Evolutionary conservation across 2,113 vertebrate species (phyloP).

Genomic region (Oreochromis niloticus): DNA sequence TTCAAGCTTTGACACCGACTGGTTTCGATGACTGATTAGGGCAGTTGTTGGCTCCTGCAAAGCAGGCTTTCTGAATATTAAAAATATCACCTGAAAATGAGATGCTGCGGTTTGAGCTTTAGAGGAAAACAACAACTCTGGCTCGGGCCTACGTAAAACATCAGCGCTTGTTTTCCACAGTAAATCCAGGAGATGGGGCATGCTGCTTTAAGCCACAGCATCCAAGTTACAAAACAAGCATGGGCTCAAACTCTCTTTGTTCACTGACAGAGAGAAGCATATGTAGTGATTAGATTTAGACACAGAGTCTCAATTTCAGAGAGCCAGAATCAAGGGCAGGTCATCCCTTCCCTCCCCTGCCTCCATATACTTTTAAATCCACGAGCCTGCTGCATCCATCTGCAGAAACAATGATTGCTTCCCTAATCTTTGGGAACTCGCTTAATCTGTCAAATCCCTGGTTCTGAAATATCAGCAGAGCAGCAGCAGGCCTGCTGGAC

Average conservation of each 20-base stretch:
- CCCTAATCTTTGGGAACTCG: constrained; percentile 65
- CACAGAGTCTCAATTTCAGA: background rate
- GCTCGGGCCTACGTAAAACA: background rate
- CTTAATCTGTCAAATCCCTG: constrained; percentile 68
- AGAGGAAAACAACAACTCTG: background rate
- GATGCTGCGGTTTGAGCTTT: background rate
- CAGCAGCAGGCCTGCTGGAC: constrained; percentile 31
- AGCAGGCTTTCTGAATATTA: background rate
- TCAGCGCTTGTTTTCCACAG: background rate
- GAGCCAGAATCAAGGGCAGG: constrained; percentile 16
- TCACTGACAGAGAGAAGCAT: background rate
- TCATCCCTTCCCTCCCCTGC: background rate
- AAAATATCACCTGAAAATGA: background rate
- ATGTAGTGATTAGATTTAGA: constrained; percentile 30
- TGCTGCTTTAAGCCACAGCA: background rate
- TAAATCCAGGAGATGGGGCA: constrained; percentile 7
- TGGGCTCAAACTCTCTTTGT: background rate
- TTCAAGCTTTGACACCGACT: background rate
- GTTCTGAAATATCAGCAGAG: constrained; percentile 55
- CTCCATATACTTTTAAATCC: constrained; percentile 44
- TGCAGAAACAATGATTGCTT: constrained; percentile 67
- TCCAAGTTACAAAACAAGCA: background rate
- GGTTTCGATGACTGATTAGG: background rate
- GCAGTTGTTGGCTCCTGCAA: background rate
- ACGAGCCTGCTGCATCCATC: constrained; percentile 27